Percentiles rank a stretch among this genome's conserved stretches.
These are phyloP conservation scores for Myathropa florea DNA, from an alignment of 2,888 invertebrate genomes.

Conservation along the genomic window DNA sequence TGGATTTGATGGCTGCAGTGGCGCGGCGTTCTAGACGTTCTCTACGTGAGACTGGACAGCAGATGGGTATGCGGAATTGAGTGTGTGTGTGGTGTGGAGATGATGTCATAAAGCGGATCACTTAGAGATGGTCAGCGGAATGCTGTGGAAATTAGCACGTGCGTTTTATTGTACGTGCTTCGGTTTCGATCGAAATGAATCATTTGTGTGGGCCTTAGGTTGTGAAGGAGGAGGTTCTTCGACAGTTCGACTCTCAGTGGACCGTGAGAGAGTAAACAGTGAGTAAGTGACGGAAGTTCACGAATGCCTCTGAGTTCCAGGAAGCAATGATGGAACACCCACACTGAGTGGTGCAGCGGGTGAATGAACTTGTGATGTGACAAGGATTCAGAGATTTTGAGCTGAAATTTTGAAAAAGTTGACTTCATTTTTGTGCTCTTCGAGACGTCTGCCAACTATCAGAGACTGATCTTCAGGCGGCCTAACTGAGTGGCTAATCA, in stretches of 20 bases:
- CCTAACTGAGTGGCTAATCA: too few species aligned
- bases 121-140: constrained; percentile 38
- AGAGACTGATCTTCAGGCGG: too few species aligned
- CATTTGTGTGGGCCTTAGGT: not conserved
- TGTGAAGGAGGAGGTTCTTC: not conserved
- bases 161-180: constrained; percentile 7
- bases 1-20: constrained; percentile 55
- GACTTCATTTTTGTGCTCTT: too few species aligned
- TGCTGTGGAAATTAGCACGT: constrained; percentile 67
- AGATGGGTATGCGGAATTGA: constrained; percentile 57
- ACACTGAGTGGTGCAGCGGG: not conserved
- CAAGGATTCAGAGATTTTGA: too few species aligned
- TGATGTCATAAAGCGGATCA: constrained; percentile 59
- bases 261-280: not conserved
- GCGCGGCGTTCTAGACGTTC: constrained; percentile 30
- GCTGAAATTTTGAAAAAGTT: too few species aligned
- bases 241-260: not conserved
- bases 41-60: not conserved
- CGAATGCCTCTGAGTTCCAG: not conserved
- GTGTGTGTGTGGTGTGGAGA: too few species aligned
- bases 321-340: not conserved
- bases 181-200: constrained; percentile 9
- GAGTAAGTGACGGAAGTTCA: not conserved
- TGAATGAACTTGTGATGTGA: not conserved
- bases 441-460: too few species aligned